Conservation (phyloP, 2,113 vertebrate genomes). For the Austrofundulus limnaeus region DNA sequence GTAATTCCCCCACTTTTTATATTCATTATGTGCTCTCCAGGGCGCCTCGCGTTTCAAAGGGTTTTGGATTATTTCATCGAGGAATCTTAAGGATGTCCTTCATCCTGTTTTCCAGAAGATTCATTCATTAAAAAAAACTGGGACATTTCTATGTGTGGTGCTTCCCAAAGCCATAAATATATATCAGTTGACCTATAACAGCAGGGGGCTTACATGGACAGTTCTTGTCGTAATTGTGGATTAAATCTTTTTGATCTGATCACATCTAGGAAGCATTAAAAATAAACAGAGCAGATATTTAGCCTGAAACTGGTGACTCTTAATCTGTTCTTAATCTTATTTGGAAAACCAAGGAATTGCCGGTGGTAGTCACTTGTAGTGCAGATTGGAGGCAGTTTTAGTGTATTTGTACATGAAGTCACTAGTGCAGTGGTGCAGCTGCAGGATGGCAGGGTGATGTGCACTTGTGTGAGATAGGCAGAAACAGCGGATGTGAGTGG, state of each 20-base stretch:
- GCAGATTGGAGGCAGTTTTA: not conserved
- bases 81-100: slow-evolving; percentile 53
- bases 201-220: not conserved
- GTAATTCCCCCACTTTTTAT: not conserved
- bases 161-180: not conserved
- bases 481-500: slow-evolving; percentile 55
- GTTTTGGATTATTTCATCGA: slow-evolving; percentile 29
- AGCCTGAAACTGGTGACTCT: slow-evolving; percentile 6
- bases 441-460: slow-evolving; percentile 41
- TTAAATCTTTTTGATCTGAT: not conserved
- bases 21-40: not conserved
- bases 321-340: slow-evolving; percentile 60
- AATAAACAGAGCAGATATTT: slow-evolving; percentile 11
- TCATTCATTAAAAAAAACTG: slow-evolving; percentile 15
- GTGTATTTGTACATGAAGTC: not conserved
- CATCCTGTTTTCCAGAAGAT: slow-evolving; percentile 53
- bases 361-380: not conserved
- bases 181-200: not conserved
- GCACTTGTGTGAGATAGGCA: not conserved
- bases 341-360: slow-evolving; percentile 20
- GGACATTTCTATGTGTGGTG: not conserved
- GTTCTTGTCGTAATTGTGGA: not conserved
- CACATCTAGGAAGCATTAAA: not conserved
- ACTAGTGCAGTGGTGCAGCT: slow-evolving; percentile 55
- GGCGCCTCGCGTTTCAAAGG: not conserved